These are phyloP conservation scores for Macrostomum lignano DNA, from an alignment of 1,140 invertebrate species.

Conservation along the genomic window DNA sequence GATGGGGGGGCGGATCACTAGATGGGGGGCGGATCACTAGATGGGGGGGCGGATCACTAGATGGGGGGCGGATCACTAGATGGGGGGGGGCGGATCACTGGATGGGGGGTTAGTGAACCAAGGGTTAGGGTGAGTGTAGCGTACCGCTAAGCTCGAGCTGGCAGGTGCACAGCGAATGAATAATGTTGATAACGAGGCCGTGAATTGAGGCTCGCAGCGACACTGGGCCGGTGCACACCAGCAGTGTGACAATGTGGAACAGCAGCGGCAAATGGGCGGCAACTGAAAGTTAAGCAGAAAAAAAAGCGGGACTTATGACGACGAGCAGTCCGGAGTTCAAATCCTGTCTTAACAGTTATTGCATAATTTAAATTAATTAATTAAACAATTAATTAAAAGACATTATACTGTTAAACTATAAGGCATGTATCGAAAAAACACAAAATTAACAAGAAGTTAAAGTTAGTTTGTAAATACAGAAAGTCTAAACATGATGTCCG, in stretches of 20 bases:
- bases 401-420: neutral
- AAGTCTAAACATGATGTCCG: neutral
- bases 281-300: slow-evolving; percentile 31
- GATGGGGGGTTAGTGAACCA: no score
- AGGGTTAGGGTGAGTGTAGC: no score
- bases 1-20: no score
- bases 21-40: no score
- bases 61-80: no score
- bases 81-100: no score
- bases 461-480: no score
- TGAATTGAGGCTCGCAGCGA: slow-evolving; percentile 78
- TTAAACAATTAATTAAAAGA: neutral
- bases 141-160: no score
- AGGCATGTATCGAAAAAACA: neutral
- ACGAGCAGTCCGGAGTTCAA: neutral
- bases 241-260: slow-evolving; percentile 74
- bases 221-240: slow-evolving; percentile 73
- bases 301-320: neutral
- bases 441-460: no score
- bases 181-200: slow-evolving; percentile 82
- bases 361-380: neutral
- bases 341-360: neutral
- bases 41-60: no score
- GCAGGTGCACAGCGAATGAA: slow-evolving; percentile 83
- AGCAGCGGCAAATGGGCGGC: slow-evolving; percentile 71